Percentiles rank a stretch among this genome's conserved stretches.
These are phyloP conservation scores for Gobionotothen gibberifrons DNA, from an alignment of 2,797 vertebrate genomes.

Conservation along the genomic window DNA sequence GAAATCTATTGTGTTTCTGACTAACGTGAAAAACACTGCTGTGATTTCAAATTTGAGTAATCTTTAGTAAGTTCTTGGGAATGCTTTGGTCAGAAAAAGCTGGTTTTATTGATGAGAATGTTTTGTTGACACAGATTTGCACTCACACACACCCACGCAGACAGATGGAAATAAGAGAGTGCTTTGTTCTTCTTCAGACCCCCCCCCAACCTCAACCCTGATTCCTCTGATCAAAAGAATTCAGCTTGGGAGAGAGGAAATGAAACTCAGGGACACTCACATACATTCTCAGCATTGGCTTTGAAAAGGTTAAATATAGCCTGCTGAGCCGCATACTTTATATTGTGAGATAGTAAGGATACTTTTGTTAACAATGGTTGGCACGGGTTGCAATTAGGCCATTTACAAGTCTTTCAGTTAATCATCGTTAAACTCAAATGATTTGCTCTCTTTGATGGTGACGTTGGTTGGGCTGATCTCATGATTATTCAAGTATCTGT, in stretches of 20 bases:
- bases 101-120: constrained; percentile 18
- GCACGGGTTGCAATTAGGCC: background rate
- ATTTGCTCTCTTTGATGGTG: constrained; percentile 25
- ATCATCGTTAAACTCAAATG: constrained; percentile 31
- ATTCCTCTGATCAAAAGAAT: constrained; percentile 71
- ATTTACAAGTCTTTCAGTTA: constrained; percentile 16
- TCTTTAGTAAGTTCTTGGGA: constrained; percentile 3
- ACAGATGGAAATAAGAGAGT: constrained; percentile 49
- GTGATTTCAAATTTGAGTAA: background rate
- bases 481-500: constrained; percentile 5
- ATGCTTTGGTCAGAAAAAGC: constrained; percentile 1
- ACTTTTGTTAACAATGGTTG: constrained; percentile 30
- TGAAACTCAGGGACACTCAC: constrained; percentile 34
- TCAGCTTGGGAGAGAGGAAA: constrained; percentile 63
- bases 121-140: constrained; percentile 44
- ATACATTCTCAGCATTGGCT: constrained; percentile 16
- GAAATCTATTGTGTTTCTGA: background rate
- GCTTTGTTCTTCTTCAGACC: constrained; percentile 66
- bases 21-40: background rate
- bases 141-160: constrained; percentile 25
- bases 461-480: constrained; percentile 14
- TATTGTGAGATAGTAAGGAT: constrained; percentile 17
- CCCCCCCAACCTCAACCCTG: constrained; percentile 24
- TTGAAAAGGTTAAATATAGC: constrained; percentile 66
- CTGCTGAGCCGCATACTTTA: constrained; percentile 57